Evolutionary conservation across 2,888 invertebrate genomes (phyloP), one percentile per base, ranked within the genome.

Genomic region (Macrosiphum euphorbiae): DNA sequence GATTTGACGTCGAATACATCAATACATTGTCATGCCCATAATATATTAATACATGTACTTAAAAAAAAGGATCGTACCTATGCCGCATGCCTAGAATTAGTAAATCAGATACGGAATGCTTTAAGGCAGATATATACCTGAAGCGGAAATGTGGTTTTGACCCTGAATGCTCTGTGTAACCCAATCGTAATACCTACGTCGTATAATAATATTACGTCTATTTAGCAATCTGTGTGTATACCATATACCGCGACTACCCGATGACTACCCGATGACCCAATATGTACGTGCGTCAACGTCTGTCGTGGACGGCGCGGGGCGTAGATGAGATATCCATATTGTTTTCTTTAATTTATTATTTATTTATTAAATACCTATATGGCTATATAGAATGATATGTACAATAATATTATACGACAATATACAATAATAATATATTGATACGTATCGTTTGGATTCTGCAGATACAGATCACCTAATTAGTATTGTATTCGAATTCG

Each of bases 71-170:
- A 86, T 85, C 5, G 13, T 44, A 86, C 86, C 47, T 86, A 47
- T 28, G 55, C 28, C 28, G 84, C 44, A 86, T 58, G 55, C 24
- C 20, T 24, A 11, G 58, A 91, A 85, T 85, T 41, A 28, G 55
- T 55, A 91, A 84, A 84, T 85, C 28, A 55, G 8, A 91, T 58
- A 86, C 26, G 52, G 16, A 90, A 85, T 85, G 91, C 41, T 16
- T 67, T 28, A 26, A 44, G 8, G 20, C 44, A 85, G 44, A 91
- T 41, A 90, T 44, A 58, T 86, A 47, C 47, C n/a, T 58, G 20
- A 86, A 91, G 86, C 85, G 91, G 91, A 91, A 91, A 85, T 91
- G 55, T 91, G n/a, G 58, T 91, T 91, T 91, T 86, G 91, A 91
- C 91, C 91, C 41, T 58, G 91, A 58, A 91, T 35, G n/a, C 4